Base-by-base conservation (phyloP, 2,797 vertebrate genomes). In the Podargus strigoides region DNA sequence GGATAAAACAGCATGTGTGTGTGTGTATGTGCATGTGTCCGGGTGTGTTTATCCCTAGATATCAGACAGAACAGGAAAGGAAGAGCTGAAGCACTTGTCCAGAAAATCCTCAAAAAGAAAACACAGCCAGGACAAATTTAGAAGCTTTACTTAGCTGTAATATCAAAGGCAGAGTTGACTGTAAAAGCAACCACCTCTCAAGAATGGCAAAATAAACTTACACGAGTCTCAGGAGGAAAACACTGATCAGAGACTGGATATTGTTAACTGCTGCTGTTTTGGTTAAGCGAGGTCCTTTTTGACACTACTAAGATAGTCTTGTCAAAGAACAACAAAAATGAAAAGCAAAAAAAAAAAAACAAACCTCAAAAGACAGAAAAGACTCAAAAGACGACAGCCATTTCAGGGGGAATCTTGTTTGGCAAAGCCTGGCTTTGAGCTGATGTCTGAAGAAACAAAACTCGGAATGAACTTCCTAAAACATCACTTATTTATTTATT, bases 1-100 rank as follows among this genome's bases (percentile, higher is more conserved):
- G 82, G 74, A 79, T 47, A 90, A 87, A 59, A 13, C 68, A 74
- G 53, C 36, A 2, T 34, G 20, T 62, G 56, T 84, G 58, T 78
- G 56, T 84, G 58, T 78, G 59, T 23, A 59, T 64, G 64, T 55
- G 67, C 46, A 30, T 91, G 75, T 39, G 62, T 46, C 59, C 0
- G 27, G 53, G 66, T 91, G 85, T 96, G 97, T 96, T 97, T 96
- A 96, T 87, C 92, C 90, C 84, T 89, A 96, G 95, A 96, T 97
- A 96, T 91, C 91, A 96, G 88, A 95, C 92, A 97, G 93, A 84
- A 95, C 95, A 96, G 97, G 96, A 97, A 95, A 96, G 96, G 96
- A 97, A 96, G 94, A 96, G 93, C 46, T 82, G 89, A 91, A 96
- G 93, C 81, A 84, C 90, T 93, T 82, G 96, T 95, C 92, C 96